Evolutionary conservation across 2,113 vertebrate genomes (phyloP), one percentile per base, ranked within the genome.

Genomic region (Coturnix japonica): DNA sequence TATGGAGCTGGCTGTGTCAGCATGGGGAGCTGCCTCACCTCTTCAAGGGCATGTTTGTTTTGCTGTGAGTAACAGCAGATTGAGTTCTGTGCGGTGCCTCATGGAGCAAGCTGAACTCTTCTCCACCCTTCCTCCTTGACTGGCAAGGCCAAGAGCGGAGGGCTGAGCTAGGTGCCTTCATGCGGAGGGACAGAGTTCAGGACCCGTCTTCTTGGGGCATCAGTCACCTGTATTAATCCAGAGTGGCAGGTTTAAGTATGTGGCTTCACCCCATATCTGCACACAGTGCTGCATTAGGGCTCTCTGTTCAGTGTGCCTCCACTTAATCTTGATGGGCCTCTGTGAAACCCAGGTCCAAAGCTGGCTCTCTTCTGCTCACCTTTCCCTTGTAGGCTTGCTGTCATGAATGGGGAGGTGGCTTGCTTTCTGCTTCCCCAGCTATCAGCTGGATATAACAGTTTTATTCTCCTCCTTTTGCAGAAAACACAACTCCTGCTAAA

Each of bases 401-500:
- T 75, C 43, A 81, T 59, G 74, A 53, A 73, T 49, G 11, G 67
- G 30, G 44, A 78, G 35, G 49, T 82, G 63, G 14, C 60, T 63
- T 65, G 10, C 25, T 69, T 57, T 76, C 41, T 18, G 20, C 14
- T 91, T 82, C 64, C 56, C 44, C 47, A 72, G 5, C n/a, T 8
- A 26, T 91, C 56, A 49, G 33, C 39, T 86, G 66, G 47, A 51
- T 91, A 82, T 92, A 70, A 95, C 35, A 47, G 33, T 73, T 64
- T 37, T 12, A 72, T 71, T 97, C 83, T 96, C 31, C 65, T 96
- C 25, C 95, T 86, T 90, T 95, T 86, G 82, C 97, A 99, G 99
- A 99, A 87, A 97, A 97, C 61, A 97, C 98, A 19, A 98, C 97
- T 57, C 98, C 99, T 10, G 98, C 99, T 2, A 99, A 98, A 95